Evolutionary conservation across 2,888 invertebrate genomes (phyloP).

Genomic region (Diachrysia chrysitis): DNA sequence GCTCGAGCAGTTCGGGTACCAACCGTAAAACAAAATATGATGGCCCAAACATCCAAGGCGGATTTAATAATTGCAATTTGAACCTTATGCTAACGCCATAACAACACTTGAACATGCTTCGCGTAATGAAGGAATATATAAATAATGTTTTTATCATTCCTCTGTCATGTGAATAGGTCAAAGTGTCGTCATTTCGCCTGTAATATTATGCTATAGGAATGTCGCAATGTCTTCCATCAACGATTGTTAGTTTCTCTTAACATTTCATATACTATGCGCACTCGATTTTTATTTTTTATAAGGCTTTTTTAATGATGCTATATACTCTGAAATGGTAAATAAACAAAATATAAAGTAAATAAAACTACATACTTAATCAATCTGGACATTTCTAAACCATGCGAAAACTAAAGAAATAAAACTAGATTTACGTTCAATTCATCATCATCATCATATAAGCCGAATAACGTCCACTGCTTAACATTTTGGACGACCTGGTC

Average conservation of each 20-base stretch:
- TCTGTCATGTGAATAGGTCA: slow-evolving; percentile 18
- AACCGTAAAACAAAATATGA: too few species aligned
- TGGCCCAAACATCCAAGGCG: too few species aligned
- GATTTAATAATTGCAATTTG: too few species aligned
- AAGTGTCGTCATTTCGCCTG: slow-evolving; percentile 39
- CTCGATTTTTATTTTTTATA: slow-evolving; percentile 79
- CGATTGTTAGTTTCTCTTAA: slow-evolving; percentile 50
- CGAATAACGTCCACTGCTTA: too few species aligned
- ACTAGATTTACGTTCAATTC: background rate
- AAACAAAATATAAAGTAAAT: slow-evolving; percentile 72
- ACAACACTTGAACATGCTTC: too few species aligned
- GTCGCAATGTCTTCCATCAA: slow-evolving; percentile 56
- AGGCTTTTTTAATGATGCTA: slow-evolving; percentile 84
- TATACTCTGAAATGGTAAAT: slow-evolving; percentile 87
- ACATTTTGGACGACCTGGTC: too few species aligned
- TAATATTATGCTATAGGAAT: slow-evolving; percentile 59
- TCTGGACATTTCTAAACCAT: background rate
- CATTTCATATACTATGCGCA: slow-evolving; percentile 58
- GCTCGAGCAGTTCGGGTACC: too few species aligned
- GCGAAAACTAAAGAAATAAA: background rate
- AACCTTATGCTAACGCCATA: too few species aligned
- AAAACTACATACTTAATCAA: slow-evolving; percentile 14
- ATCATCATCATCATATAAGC: too few species aligned
- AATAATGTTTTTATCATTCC: slow-evolving; percentile 38
- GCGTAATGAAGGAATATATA: too few species aligned